Evolutionary conservation across 2,888 invertebrate genomes (phyloP), one percentile per base, ranked within the genome.

Genomic region (Allophyes oxyacanthae): DNA sequence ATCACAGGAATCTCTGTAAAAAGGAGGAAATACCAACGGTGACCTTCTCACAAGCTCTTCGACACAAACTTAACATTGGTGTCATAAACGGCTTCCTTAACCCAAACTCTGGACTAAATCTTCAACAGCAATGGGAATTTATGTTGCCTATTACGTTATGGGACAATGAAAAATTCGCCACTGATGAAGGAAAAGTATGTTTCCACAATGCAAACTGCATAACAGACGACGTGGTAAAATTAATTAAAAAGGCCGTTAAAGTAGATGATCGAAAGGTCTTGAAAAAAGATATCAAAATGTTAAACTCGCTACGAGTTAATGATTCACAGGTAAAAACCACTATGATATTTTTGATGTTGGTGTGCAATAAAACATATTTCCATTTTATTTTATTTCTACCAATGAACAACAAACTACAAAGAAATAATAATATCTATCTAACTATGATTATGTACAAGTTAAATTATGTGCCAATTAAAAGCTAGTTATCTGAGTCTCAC

Each of bases 81-180:
- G 77, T 89, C 15, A 65, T 92, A 1, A 44, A 73, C 13, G 84
- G 85, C 8, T 90, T 93, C 54, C 73, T 93, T 3, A 69, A 90
- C 37, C 79, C 87, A 61, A 37, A 84, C 0, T 87, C 87, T 9
- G 73, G 67, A 6, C 52, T 92, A 4, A 83, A 78, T 42, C 71
- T 92, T 26, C 70, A 86, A 6, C 81, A 93, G 30, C 88, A 88
- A 26, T 91, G 88, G 87, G 91, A 92, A 15, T 52, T 89, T 2
- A 60, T 87, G 2, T 60, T 91, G 13, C 88, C 92, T 0, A 79
- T 86, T 20, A 81, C 75, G 2, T 45, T 90, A 13, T 94, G 92
- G 91, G 94, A 94, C 67, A 85, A 79, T 33, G 88, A 90, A 11
- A 89, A 81, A 54, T 88, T 89, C 64, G 77, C 84, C 0, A 90